Evolutionary conservation across 2,888 invertebrate genomes (phyloP).

Genomic region (Coremacera marginata): DNA sequence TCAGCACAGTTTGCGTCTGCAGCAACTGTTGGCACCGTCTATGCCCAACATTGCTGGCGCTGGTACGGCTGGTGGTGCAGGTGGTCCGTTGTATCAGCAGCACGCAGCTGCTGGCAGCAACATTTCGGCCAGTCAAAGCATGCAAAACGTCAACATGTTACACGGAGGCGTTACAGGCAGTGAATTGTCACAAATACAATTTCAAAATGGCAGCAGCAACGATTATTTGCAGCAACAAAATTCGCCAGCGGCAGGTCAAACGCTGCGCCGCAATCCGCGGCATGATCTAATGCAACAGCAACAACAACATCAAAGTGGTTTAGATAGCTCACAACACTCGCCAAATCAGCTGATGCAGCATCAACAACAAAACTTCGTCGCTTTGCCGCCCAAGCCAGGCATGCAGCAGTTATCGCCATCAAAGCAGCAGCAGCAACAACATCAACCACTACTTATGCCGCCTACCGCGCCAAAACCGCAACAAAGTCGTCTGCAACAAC

Average conservation of each 20-base stretch:
- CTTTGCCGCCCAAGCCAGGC: slow-evolving; percentile 63
- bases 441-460: slow-evolving; percentile 55
- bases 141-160: slow-evolving; percentile 67
- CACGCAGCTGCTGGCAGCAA: slow-evolving; percentile 43
- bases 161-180: no score
- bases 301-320: slow-evolving; percentile 42
- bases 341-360: slow-evolving; percentile 76
- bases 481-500: slow-evolving; percentile 49
- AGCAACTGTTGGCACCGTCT: slow-evolving; percentile 69
- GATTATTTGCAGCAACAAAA: slow-evolving; percentile 48
- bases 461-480: slow-evolving; percentile 53
- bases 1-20: slow-evolving; percentile 65
- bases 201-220: slow-evolving; percentile 52
- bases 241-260: slow-evolving; percentile 50
- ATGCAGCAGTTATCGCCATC: slow-evolving; percentile 46
- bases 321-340: slow-evolving; percentile 47
- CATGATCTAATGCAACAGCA: slow-evolving; percentile 49
- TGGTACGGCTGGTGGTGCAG: not conserved
- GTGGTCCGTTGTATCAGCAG: slow-evolving; percentile 54
- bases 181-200: slow-evolving; percentile 39
- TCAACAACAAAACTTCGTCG: slow-evolving; percentile 64
- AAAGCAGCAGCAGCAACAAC: slow-evolving; percentile 51
- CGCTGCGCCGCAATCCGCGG: slow-evolving; percentile 56
- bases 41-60: slow-evolving; percentile 67
- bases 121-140: slow-evolving; percentile 67